Conservation (phyloP, 2,888 invertebrate genomes). For the Epinotia brunnichana region DNA sequence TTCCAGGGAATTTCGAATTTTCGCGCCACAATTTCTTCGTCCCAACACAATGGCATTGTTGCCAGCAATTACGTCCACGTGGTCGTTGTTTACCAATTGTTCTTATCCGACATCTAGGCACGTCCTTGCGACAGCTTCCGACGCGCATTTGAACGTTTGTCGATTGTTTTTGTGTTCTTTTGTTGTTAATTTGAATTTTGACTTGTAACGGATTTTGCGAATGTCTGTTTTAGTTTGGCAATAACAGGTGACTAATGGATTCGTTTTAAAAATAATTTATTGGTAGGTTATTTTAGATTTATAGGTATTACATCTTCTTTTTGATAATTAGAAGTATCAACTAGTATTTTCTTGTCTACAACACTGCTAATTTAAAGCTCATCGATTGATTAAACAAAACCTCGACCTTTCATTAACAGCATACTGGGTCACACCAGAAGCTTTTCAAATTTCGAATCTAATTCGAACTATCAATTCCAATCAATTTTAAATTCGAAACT, state of each 20-base stretch:
- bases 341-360: no score
- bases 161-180: constrained; percentile 24
- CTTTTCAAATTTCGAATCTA: constrained; percentile 33
- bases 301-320: no score
- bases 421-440: constrained; percentile 7
- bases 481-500: constrained; percentile 42
- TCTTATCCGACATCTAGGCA: constrained; percentile 70
- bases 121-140: constrained; percentile 65
- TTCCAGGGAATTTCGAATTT: constrained; percentile 38
- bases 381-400: neutral
- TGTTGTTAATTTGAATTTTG: constrained; percentile 7
- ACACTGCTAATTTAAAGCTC: neutral
- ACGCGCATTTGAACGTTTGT: constrained; percentile 48
- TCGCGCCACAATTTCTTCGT: constrained; percentile 42
- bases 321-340: no score
- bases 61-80: constrained; percentile 72
- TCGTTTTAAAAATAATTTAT: neutral
- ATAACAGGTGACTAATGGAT: neutral
- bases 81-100: constrained; percentile 75
- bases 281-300: no score
- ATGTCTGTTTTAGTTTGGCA: neutral
- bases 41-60: constrained; percentile 73
- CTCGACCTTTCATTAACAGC: neutral
- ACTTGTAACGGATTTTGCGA: neutral
- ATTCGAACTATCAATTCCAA: constrained; percentile 44